Evolutionary conservation across 2,888 invertebrate species (phyloP).

Genomic region (Halocaridina rubra): DNA sequence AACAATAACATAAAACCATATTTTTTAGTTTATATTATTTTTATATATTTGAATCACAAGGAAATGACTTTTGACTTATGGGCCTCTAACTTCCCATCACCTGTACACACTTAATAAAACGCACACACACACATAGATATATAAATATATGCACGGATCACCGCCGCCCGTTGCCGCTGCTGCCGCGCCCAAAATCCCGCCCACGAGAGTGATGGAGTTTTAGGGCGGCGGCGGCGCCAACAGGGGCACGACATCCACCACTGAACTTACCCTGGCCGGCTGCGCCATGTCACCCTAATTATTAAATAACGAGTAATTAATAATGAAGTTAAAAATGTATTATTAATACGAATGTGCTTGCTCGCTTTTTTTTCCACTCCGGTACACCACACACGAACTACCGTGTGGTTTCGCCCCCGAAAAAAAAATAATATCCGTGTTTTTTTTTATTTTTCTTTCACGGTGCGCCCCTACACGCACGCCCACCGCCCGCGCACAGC

Average conservation of each 20-base stretch:
- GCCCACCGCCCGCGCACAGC: slow-evolving; percentile 52
- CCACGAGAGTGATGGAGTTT: slow-evolving; percentile 15
- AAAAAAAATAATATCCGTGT: slow-evolving; percentile 11
- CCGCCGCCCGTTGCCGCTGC: slow-evolving; percentile 44
- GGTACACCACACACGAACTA: slow-evolving; percentile 43
- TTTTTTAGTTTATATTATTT: no score
- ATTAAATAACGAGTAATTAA: no score
- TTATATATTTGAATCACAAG: no score
- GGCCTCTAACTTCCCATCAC: no score
- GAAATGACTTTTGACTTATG: no score
- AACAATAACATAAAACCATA: no score
- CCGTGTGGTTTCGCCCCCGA: no score
- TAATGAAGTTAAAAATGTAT: no score
- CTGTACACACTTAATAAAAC: slow-evolving; percentile 28
- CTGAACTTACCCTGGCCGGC: slow-evolving; percentile 63
- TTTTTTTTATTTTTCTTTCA: background rate
- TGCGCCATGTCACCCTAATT: slow-evolving; percentile 60
- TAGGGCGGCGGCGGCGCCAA: slow-evolving; percentile 34
- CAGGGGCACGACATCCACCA: slow-evolving; percentile 31
- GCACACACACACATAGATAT: no score
- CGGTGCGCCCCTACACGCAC: slow-evolving; percentile 56
- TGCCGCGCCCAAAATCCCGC: slow-evolving; percentile 46
- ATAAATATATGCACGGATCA: no score
- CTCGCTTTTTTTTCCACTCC: no score
- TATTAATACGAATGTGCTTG: no score